phyloP scores from a whole-genome alignment of 2,113 vertebrate genomes.

The Tachysurus vachellii region DNA sequence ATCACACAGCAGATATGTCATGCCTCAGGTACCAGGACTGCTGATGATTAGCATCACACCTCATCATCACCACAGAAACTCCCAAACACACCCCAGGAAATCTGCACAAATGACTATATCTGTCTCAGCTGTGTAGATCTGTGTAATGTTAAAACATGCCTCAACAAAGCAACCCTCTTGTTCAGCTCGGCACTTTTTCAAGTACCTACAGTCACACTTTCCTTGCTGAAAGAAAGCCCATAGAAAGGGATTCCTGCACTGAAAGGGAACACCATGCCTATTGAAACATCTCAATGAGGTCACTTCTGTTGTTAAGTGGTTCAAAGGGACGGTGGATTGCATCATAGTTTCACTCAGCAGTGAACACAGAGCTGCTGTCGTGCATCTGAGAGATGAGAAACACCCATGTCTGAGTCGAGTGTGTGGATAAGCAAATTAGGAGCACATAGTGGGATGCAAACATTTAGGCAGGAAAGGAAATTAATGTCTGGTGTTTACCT shows the following conservation, averaged over 20 bases:
- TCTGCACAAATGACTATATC: not conserved
- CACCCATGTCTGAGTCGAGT: not conserved
- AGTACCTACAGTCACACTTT: not conserved
- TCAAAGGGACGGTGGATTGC: not conserved
- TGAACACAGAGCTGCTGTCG: not conserved
- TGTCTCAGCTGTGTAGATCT: not conserved
- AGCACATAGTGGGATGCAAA: not conserved
- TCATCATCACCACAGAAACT: not conserved
- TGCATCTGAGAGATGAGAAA: not conserved
- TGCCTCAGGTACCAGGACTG: not conserved
- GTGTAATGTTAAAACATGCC: not conserved
- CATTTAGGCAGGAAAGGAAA: slow-evolving; percentile 11
- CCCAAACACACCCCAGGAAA: not conserved
- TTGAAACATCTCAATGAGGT: not conserved
- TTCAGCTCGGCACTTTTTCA: not conserved
- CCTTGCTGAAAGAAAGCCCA: not conserved
- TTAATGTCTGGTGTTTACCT: not conserved
- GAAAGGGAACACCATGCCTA: not conserved
- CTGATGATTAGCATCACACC: not conserved
- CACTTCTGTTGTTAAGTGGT: slow-evolving; percentile 10
- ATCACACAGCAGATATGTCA: not conserved
- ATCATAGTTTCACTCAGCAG: not conserved
- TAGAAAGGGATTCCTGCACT: not conserved
- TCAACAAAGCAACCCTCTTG: not conserved
- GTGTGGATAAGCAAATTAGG: slow-evolving; percentile 29